Conservation (phyloP, 2,113 vertebrate genomes). For the Varanus komodoensis region DNA sequence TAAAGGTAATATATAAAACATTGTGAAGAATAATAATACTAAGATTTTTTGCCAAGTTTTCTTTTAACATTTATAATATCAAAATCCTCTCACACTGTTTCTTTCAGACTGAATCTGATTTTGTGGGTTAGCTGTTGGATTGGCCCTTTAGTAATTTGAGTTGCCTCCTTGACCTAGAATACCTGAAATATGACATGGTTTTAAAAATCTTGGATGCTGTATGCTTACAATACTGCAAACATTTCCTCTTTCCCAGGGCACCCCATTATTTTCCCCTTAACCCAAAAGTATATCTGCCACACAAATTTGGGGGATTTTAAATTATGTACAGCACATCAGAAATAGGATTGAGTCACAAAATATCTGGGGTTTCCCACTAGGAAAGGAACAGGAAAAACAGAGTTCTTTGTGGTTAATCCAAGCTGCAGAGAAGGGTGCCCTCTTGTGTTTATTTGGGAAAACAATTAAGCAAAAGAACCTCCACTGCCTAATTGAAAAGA, state of each 20-base stretch:
- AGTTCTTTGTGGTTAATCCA: neutral
- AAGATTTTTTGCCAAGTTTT: neutral
- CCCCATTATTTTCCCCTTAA: neutral
- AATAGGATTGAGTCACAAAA: neutral
- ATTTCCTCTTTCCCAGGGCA: neutral
- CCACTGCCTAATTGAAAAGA: neutral
- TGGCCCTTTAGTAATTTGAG: neutral
- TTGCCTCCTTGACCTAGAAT: neutral
- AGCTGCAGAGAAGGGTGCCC: constrained; percentile 63
- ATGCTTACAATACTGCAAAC: neutral
- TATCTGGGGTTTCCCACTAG: neutral
- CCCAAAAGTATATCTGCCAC: neutral
- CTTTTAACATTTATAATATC: neutral
- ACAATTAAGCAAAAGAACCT: neutral
- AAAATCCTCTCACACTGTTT: neutral
- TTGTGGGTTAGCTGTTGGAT: neutral
- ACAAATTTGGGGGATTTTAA: neutral
- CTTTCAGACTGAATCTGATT: neutral
- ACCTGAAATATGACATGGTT: neutral
- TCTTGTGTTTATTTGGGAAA: constrained; percentile 72
- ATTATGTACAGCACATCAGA: neutral
- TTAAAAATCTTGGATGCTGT: neutral
- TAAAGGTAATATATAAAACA: neutral
- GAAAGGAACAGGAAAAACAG: neutral
- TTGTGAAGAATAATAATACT: no score